Evolutionary conservation across 2,797 vertebrate genomes (phyloP), one percentile per base, ranked within the genome.

Genomic region (Danio albolineatus): DNA sequence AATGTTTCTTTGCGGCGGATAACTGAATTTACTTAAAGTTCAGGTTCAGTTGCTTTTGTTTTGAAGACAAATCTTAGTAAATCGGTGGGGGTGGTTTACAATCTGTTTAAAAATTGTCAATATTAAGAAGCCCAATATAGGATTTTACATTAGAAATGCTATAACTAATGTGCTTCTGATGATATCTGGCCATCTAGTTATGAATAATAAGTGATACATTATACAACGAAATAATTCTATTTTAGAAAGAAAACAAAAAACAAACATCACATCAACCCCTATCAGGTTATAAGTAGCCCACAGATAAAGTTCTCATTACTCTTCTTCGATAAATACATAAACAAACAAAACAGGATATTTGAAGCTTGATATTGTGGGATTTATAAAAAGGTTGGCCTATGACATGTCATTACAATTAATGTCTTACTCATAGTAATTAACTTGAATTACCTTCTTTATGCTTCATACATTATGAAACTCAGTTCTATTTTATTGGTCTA

Each of bases 401-500:
- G 39, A 76, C 21, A 2, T 67, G 49, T 77, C 57, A 16, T 57
- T 9, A 57, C 53, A 38, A 46, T 56, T 2, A 76, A 76, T 57
- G 10, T 67, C 62, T 77, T 57, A 17, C 41, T 76, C 49, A 57
- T 46, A 28, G 28, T 28, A 62, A 75, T 62, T 19, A 57, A 4
- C 14, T 44, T 53, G 14, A 10, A 76, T 54, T 13, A 8, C 60
- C 49, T 44, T 44, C 14, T 59, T 46, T 28, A 28, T 57, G 28
- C 46, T 3, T 6, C 16, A 17, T 13, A 19, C 7, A 67, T 46
- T 36, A 62, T 17, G 4, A 53, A 76, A 36, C 21, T 19, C 51
- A 28, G n/a, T 36, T 73, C 41, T 66, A 8, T 57, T 67, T 77
- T 65, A 54, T 17, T 66, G 7, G 19, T 46, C 46, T 75, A 43